Evolutionary conservation across 1,140 invertebrate species (phyloP).

Genomic region (Galendromus occidentalis): DNA sequence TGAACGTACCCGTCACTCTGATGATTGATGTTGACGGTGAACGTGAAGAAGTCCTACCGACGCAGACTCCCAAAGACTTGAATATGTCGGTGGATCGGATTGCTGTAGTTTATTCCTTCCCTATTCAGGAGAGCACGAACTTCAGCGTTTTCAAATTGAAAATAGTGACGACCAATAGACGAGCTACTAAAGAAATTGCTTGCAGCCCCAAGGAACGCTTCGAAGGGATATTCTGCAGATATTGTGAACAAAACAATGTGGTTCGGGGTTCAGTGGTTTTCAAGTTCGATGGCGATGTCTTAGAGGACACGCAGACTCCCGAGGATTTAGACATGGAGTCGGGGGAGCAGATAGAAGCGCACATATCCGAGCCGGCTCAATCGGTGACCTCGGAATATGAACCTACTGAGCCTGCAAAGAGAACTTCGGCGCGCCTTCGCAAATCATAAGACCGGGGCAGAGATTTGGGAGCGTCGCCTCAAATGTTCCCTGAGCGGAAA

Average conservation of each 20-base stretch:
- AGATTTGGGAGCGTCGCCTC: no score
- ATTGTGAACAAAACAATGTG: neutral
- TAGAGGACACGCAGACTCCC: neutral
- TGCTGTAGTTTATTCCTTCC: no score
- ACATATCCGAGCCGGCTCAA: neutral
- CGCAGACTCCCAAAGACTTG: no score
- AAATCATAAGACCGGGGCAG: no score
- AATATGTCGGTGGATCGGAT: no score
- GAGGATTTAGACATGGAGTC: neutral
- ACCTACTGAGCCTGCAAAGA: no score
- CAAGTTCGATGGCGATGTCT: neutral
- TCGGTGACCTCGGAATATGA: no score
- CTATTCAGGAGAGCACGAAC: neutral
- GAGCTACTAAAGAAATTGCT: neutral
- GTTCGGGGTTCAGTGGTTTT: neutral
- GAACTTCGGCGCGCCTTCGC: no score
- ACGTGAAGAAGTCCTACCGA: neutral
- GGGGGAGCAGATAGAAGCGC: neutral
- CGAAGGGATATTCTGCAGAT: neutral
- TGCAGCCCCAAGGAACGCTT: neutral
- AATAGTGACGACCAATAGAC: neutral
- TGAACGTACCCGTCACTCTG: neutral
- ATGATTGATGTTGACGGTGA: neutral
- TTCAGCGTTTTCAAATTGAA: conserved; percentile 1
- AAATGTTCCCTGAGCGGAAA: no score